Evolutionary conservation across 2,113 vertebrate species (phyloP).

Genomic region (Cheirogaleus medius): DNA sequence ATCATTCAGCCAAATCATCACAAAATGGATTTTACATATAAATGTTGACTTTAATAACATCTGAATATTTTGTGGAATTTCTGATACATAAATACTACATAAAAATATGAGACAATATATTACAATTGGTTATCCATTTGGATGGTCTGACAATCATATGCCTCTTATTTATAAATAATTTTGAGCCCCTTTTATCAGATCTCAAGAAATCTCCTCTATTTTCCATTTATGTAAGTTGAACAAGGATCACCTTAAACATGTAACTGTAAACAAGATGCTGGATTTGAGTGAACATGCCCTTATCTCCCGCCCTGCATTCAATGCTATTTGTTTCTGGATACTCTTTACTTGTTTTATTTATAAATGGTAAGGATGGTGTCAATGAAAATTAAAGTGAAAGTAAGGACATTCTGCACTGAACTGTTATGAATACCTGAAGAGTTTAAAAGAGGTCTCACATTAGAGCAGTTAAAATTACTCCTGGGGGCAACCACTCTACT

Average conservation of each 20-base stretch:
- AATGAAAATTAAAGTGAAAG: background rate
- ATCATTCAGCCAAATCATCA: conserved; percentile 18
- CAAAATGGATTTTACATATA: background rate
- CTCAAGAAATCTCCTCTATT: background rate
- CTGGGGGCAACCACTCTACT: background rate
- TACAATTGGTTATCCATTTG: background rate
- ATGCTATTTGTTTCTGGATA: background rate
- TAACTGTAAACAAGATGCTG: background rate
- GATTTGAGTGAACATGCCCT: background rate
- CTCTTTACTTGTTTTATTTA: background rate
- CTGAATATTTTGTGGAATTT: background rate
- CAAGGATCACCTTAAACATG: background rate
- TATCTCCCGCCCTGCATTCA: background rate
- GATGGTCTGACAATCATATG: background rate
- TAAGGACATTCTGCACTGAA: background rate
- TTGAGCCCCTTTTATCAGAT: background rate
- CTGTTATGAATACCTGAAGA: background rate
- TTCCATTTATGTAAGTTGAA: background rate
- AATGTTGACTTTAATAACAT: background rate
- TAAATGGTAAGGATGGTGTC: background rate
- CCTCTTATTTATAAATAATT: background rate
- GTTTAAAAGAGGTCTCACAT: background rate
- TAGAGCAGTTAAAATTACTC: background rate
- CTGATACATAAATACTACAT: background rate
- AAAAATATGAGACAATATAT: background rate